Evolutionary conservation across 1,140 invertebrate species (phyloP).

Genomic region (Melipona quadrifasciata): DNA sequence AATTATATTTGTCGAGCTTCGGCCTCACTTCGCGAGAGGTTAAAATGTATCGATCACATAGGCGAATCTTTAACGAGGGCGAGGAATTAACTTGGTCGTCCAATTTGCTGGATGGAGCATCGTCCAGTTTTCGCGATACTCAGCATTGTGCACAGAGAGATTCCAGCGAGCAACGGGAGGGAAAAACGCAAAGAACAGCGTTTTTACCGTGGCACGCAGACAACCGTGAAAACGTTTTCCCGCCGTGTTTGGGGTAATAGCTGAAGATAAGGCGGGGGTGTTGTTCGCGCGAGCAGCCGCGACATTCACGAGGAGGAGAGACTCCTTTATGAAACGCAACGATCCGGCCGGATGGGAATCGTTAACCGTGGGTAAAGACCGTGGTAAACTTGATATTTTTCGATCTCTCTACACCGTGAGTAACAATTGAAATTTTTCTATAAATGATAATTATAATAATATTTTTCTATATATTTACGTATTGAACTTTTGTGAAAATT

Average conservation of each 20-base stretch:
- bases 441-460: too few relatives aligned
- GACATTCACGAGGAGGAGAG: not conserved
- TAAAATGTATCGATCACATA: not conserved
- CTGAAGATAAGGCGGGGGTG: conserved; percentile 19
- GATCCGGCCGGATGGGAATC: conserved; percentile 1
- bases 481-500: too few relatives aligned
- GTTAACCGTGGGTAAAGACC: not conserved
- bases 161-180: not conserved
- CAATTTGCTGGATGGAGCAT: not conserved
- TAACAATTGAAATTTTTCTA: not conserved
- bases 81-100: not conserved
- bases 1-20: not conserved
- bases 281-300: conserved; percentile 14
- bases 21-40: not conserved
- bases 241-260: conserved; percentile 29
- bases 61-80: not conserved
- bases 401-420: not conserved
- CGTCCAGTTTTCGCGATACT: conserved; percentile 19
- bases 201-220: conserved; percentile 39
- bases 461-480: too few relatives aligned
- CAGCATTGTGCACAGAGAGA: not conserved
- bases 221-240: conserved; percentile 47
- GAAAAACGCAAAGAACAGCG: conserved; percentile 33
- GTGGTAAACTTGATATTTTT: not conserved
- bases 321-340: not conserved